Conservation (phyloP, 1,140 invertebrate species). For the Daktulosphaira vitifoliae region DNA sequence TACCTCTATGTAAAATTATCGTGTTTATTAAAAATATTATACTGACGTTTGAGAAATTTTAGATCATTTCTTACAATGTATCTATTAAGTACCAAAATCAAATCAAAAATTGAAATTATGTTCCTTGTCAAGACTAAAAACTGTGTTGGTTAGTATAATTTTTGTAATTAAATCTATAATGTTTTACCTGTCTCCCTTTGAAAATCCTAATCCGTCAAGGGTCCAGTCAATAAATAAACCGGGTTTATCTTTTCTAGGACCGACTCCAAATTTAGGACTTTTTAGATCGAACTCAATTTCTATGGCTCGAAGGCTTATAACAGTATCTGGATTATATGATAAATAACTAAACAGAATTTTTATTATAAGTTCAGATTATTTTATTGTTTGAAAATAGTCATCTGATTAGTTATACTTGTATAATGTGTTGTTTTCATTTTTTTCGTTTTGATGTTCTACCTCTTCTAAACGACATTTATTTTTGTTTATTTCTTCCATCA, state of each 20-base stretch:
- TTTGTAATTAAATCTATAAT: too few species aligned
- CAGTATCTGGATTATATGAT: neutral
- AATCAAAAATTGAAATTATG: too few species aligned
- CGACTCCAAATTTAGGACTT: constrained; percentile 54
- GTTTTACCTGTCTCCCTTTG: constrained; percentile 69
- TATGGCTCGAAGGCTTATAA: constrained; percentile 49
- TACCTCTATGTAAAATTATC: too few species aligned
- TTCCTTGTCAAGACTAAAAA: too few species aligned
- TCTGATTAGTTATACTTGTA: too few species aligned
- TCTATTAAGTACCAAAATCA: too few species aligned
- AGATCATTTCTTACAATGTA: too few species aligned
- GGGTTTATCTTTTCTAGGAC: constrained; percentile 49
- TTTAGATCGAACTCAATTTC: constrained; percentile 57
- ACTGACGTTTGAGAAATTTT: too few species aligned
- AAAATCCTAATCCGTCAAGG: constrained; percentile 59
- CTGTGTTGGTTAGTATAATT: too few species aligned
- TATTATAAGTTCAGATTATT: constrained; percentile 45
- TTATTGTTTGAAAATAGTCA: constrained; percentile 35
- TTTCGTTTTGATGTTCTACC: constrained; percentile 48
- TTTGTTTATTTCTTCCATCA: constrained; percentile 72
- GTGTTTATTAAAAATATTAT: too few species aligned
- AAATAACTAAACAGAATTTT: constrained; percentile 37
- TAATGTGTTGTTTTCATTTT: constrained; percentile 49
- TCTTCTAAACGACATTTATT: constrained; percentile 68
- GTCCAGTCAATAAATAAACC: constrained; percentile 68